Conservation (phyloP, 2,797 vertebrate species). For the Alectoris magna region DNA sequence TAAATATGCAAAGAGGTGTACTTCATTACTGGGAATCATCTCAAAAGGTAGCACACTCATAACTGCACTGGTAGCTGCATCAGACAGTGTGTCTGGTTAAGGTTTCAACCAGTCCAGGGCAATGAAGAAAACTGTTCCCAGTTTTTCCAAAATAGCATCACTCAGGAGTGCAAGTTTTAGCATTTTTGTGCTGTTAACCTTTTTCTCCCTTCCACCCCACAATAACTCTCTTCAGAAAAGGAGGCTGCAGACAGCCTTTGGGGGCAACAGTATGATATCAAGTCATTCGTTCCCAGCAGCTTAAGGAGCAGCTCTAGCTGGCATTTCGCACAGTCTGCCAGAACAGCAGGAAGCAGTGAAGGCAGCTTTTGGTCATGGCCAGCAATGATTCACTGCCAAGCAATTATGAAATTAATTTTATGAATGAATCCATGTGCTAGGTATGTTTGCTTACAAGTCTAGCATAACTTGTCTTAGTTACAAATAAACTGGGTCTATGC, state of each 20-base stretch:
- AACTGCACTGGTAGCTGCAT: not conserved
- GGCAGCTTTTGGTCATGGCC: not conserved
- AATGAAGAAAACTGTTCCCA: not conserved
- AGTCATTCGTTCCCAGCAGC: not conserved
- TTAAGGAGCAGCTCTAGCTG: not conserved
- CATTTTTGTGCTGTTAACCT: rapidly evolving
- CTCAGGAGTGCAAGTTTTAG: not conserved
- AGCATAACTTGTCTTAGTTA: not conserved
- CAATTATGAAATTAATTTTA: not conserved
- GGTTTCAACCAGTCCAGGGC: not conserved
- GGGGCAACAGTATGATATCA: not conserved
- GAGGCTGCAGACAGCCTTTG: not conserved
- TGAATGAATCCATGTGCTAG: not conserved
- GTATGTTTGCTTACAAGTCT: not conserved
- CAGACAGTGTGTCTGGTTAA: not conserved
- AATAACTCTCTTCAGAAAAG: not conserved
- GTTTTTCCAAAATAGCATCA: not conserved
- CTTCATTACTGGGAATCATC: not conserved
- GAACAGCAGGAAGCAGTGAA: not conserved
- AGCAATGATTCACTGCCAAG: not conserved
- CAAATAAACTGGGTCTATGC: not conserved
- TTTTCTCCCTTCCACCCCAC: not conserved
- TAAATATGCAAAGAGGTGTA: not conserved
- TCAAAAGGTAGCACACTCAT: not conserved
- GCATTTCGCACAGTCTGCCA: not conserved